A percentile compares a stretch with the other conserved stretches of the same genome.
Conservation (phyloP, 2,113 vertebrate genomes). For the Pseudois nayaur region DNA sequence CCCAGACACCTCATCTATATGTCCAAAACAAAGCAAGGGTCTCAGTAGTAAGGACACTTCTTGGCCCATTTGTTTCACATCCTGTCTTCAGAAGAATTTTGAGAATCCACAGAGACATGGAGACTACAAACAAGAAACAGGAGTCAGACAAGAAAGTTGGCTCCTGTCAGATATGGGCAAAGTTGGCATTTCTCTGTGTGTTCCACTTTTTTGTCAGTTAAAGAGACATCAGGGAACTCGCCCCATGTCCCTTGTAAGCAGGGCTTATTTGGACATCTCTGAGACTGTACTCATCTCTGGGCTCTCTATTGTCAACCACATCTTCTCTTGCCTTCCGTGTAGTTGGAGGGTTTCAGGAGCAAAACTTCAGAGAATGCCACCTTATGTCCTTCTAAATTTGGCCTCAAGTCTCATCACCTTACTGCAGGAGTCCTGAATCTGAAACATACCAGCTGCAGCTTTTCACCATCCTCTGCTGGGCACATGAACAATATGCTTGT, state of each 20-base stretch:
- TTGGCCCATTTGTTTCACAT: neutral
- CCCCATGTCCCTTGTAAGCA: neutral
- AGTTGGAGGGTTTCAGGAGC: neutral
- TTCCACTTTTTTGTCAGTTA: neutral
- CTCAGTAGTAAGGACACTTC: neutral
- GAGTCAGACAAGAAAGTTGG: neutral
- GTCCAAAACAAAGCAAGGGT: neutral
- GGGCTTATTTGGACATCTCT: neutral
- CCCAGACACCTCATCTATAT: neutral
- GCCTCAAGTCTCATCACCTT: neutral
- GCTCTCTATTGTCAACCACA: neutral
- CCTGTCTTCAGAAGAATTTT: neutral
- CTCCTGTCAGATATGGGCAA: neutral
- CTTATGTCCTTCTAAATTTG: neutral
- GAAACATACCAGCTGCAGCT: neutral
- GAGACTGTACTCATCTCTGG: neutral
- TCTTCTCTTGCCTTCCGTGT: neutral
- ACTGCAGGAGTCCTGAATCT: neutral
- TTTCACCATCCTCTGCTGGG: neutral
- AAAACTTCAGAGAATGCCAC: neutral
- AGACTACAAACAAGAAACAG: neutral
- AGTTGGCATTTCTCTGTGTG: neutral
- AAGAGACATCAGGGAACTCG: neutral
- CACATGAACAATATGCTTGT: fast-evolving
- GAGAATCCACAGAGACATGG: neutral